Conservation (phyloP, 2,113 vertebrate species). For the Anhinga anhinga region DNA sequence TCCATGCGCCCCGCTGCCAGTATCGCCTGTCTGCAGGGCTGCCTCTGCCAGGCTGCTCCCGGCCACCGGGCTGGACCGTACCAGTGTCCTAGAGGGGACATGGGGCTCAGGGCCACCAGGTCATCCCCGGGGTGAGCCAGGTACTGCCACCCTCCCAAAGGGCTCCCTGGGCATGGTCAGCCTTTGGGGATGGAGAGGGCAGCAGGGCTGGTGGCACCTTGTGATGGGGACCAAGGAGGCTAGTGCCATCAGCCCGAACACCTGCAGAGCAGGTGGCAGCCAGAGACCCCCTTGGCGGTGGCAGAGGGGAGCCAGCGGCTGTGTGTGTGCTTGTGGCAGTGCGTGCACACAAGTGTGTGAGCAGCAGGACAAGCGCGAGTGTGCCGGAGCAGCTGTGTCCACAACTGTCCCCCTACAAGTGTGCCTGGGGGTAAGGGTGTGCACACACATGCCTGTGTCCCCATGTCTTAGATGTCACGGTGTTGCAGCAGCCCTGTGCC, state of each 20-base stretch:
- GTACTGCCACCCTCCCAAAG: background rate
- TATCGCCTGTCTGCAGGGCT: background rate
- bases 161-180: background rate
- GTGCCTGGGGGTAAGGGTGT: fast-evolving
- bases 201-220: background rate
- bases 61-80: background rate
- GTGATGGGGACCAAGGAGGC: background rate
- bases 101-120: background rate
- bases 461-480: background rate
- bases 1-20: fast-evolving
- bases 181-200: background rate
- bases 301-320: too few relatives aligned
- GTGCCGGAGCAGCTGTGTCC: background rate
- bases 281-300: background rate
- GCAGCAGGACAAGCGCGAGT: background rate
- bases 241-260: background rate
- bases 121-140: background rate
- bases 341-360: fast-evolving
- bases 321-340: background rate
- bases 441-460: fast-evolving
- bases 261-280: background rate
- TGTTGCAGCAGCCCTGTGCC: background rate
- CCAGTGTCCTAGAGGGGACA: conserved; percentile 1
- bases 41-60: background rate
- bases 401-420: background rate